Percentiles rank a stretch among this genome's conserved stretches.
Evolutionary conservation across 2,113 vertebrate species (phyloP).

Genomic region (Eretmochelys imbricata): DNA sequence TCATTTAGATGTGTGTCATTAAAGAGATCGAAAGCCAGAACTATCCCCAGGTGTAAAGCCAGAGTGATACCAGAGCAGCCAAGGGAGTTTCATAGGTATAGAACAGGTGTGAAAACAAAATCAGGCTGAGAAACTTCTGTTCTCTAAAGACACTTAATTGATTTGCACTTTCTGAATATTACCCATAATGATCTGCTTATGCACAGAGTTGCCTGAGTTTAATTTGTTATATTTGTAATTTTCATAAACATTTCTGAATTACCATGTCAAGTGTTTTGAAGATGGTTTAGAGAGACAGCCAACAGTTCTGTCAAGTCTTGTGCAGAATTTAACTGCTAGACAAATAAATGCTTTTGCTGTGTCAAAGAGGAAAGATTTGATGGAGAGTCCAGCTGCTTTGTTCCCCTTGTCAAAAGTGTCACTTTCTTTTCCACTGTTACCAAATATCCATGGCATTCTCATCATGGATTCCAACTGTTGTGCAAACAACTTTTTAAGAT

Average conservation of each 20-base stretch:
- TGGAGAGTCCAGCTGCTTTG: not conserved
- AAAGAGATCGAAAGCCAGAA: not conserved
- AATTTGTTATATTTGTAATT: not conserved
- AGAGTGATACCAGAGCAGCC: not conserved
- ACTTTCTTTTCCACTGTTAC: conserved; percentile 25
- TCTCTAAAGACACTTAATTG: not conserved
- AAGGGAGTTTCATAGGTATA: not conserved
- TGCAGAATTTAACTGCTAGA: not conserved
- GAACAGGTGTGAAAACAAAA: not conserved
- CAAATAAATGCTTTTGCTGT: not conserved
- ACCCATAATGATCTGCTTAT: not conserved
- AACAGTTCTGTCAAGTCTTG: not conserved
- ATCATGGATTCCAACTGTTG: not conserved
- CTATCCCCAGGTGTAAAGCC: not conserved
- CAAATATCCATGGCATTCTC: not conserved
- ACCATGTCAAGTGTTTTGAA: conserved; percentile 4
- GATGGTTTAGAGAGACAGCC: conserved; percentile 1
- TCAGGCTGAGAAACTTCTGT: not conserved
- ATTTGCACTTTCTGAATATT: not conserved
- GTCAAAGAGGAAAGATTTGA: not conserved
- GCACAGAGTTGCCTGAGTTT: not conserved
- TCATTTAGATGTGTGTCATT: not conserved
- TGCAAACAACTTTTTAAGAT: not conserved
- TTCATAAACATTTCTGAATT: conserved; percentile 28
- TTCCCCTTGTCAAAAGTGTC: not conserved